Evolutionary conservation across 2,113 vertebrate species (phyloP).

Genomic region (Corapipo altera): DNA sequence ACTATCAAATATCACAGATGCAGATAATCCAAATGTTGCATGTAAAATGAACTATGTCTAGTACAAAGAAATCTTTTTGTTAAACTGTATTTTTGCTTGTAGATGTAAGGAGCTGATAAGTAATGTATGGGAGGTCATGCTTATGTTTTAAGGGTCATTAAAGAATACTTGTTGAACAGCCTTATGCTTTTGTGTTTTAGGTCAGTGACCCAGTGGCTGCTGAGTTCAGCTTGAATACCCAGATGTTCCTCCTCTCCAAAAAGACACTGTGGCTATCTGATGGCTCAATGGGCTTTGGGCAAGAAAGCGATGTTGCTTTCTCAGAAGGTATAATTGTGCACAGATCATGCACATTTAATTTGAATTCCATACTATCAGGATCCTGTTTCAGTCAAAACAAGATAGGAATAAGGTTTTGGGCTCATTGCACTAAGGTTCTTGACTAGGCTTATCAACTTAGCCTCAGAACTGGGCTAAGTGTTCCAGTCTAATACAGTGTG

Average conservation of each 20-base stretch:
- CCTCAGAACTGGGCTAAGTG: neutral
- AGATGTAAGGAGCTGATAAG: neutral
- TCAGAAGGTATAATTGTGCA: slow-evolving; percentile 81
- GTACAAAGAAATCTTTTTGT: neutral
- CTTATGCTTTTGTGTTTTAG: slow-evolving; percentile 67
- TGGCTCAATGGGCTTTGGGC: slow-evolving; percentile 91
- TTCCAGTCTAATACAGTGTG: neutral
- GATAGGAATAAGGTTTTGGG: neutral
- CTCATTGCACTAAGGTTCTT: neutral
- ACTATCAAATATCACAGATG: neutral
- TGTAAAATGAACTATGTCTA: neutral
- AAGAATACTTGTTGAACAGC: neutral
- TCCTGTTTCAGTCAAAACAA: neutral
- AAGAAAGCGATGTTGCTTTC: slow-evolving; percentile 88
- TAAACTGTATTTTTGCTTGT: neutral
- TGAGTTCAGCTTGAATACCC: slow-evolving; percentile 94
- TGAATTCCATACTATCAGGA: neutral
- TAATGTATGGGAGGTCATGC: neutral
- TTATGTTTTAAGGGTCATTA: neutral
- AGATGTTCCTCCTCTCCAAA: slow-evolving; percentile 90
- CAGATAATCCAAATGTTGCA: neutral
- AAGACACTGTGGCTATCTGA: slow-evolving; percentile 91
- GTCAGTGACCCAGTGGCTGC: slow-evolving; percentile 95
- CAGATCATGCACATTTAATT: neutral
- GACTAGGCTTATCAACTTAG: neutral